phyloP scores from a whole-genome alignment of 2,888 invertebrate genomes.

The Phalera bucephala region DNA sequence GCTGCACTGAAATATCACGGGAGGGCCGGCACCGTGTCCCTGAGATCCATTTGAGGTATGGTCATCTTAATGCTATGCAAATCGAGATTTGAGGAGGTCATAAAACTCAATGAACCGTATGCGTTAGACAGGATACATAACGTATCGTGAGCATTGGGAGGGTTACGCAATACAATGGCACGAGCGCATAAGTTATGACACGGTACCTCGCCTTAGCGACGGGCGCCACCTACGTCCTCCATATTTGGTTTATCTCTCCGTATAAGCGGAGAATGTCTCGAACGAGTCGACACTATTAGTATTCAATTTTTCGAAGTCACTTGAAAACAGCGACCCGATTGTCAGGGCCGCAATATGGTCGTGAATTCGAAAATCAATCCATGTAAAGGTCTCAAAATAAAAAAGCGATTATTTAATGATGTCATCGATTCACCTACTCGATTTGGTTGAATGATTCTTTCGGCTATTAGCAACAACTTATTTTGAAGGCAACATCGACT shows the following conservation, averaged over 20 bases:
- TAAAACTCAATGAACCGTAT: conserved; percentile 67
- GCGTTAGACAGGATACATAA: conserved; percentile 68
- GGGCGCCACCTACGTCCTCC: conserved; percentile 66
- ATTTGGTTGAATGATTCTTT: conserved; percentile 3
- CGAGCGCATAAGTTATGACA: conserved; percentile 45
- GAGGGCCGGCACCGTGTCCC: conserved; percentile 28
- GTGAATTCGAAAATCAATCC: conserved; percentile 10
- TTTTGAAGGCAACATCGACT: neutral
- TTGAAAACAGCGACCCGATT: conserved; percentile 45
- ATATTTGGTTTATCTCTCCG: conserved; percentile 65
- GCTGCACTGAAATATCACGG: conserved; percentile 38
- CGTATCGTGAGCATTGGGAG: conserved; percentile 53
- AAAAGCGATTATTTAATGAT: conserved; percentile 24
- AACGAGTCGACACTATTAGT: conserved; percentile 51
- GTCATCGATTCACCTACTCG: conserved; percentile 20
- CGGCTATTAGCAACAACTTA: conserved; percentile 5
- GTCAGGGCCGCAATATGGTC: conserved; percentile 50
- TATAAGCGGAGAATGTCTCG: conserved; percentile 69
- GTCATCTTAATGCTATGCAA: conserved; percentile 29
- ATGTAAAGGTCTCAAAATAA: conserved; percentile 15
- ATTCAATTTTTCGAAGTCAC: conserved; percentile 58
- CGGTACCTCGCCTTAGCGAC: conserved; percentile 50
- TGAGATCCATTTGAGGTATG: conserved; percentile 37
- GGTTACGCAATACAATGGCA: conserved; percentile 70
- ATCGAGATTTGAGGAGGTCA: conserved; percentile 35